Percentiles rank a stretch among this genome's conserved stretches.
Evolutionary conservation across 2,888 invertebrate species (phyloP).

Genomic region (Aethes cnicana): DNA sequence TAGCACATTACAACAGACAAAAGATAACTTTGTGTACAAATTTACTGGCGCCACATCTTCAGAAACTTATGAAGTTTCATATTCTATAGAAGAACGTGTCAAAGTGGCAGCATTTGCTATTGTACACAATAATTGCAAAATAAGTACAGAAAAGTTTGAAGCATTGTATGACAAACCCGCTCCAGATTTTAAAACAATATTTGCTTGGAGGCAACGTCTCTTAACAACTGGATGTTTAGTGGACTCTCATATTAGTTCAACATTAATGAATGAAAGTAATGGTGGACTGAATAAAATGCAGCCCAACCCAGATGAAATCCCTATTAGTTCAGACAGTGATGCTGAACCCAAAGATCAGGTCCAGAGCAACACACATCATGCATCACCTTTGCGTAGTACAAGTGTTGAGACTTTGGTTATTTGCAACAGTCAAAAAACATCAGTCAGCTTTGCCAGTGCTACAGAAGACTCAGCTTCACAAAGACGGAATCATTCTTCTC

Average conservation of each 20-base stretch:
- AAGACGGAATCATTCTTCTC: conserved; percentile 53
- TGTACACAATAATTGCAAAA: conserved; percentile 71
- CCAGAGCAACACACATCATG: conserved; percentile 35
- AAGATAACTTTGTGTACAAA: conserved; percentile 65
- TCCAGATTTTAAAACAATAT: conserved; percentile 76
- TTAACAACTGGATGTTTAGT: conserved; percentile 68
- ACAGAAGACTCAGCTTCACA: conserved; percentile 49
- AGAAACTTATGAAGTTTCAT: conserved; percentile 63
- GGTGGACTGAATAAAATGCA: conserved; percentile 36
- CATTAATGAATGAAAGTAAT: conserved; percentile 15
- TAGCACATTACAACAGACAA: conserved; percentile 72
- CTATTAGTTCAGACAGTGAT: conserved; percentile 59
- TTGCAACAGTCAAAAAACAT: conserved; percentile 40
- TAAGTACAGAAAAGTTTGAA: conserved; percentile 70
- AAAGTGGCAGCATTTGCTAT: conserved; percentile 71
- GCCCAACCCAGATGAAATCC: conserved; percentile 72
- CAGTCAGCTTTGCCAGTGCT: conserved; percentile 49
- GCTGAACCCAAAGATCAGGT: conserved; percentile 43
- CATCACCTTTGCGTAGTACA: conserved; percentile 49
- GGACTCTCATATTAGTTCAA: conserved; percentile 54
- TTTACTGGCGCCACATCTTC: conserved; percentile 59
- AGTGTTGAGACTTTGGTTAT: conserved; percentile 67
- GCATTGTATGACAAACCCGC: conserved; percentile 68
- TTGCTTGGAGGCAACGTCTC: conserved; percentile 70
- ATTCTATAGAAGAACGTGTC: conserved; percentile 69